Base-by-base conservation (phyloP, 35 echinoderm and acorn worm species). In the Heliocidaris erythrogramma region DNA sequence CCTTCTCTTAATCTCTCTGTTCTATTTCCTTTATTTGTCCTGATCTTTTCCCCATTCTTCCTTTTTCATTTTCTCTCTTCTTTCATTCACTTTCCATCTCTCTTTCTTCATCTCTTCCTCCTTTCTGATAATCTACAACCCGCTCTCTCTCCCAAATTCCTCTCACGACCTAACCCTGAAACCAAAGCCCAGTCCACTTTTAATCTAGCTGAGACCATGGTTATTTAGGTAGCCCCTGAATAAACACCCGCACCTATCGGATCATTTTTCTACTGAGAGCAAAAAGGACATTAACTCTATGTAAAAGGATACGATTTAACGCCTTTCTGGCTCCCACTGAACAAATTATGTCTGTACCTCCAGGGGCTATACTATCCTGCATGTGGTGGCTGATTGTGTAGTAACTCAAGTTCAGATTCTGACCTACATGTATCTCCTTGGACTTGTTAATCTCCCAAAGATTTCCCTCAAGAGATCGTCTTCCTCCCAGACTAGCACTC, bases 151-250 rank as follows among this genome's bases (percentile, higher is more conserved):
- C 65, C 5, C 4, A 78, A 78, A 78, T 78, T 27, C 18, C 65
- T 78, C 65, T 78, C 21, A 17, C 65, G 65, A 78, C 65, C 65
- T 78, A 78, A 18, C 65, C 60, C 65, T n/a, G 65, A n/a, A n/a
- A 78, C 65, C 21, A 18, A 78, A 78, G 65, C 65, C 65, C 18
- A 78, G 65, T 69, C 65, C 65, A 78, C 65, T 78, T 78, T n/a
- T 78, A 78, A 78, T 78, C 65, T 78, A 78, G 65, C 65, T 78
- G 65, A 78, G n/a, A 78, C 65, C 65, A 78, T 78, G 27, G 21
- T n/a, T 78, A 78, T 78, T 78, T 78, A n/a, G 65, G 21, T n/a
- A 78, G 27, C 65, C 65, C 18, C 65, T 78, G 65, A 78, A 78
- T 78, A 78, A 78, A 78, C 65, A 78, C 18, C 65, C 5, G 27